phyloP scores from a whole-genome alignment of 2,113 vertebrate genomes.

The Mastomys coucha region DNA sequence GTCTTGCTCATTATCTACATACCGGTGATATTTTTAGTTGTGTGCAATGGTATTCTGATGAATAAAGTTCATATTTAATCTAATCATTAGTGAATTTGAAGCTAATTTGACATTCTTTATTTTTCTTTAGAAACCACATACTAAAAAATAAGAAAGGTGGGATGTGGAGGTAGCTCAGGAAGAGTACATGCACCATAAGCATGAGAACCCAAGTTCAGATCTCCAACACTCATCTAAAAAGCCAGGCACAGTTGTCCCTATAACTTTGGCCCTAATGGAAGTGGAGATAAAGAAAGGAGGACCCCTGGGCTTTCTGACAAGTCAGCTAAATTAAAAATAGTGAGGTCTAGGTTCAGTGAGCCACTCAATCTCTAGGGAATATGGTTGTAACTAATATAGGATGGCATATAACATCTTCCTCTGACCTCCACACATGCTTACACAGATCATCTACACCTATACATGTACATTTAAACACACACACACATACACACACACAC shows the following conservation, averaged over 20 bases:
- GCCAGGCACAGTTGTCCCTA: too few species aligned
- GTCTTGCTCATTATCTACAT: neutral
- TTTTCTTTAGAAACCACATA: constrained; percentile 45
- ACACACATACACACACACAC: neutral
- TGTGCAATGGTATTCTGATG: neutral
- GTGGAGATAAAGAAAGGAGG: neutral
- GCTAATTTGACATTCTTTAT: constrained; percentile 4
- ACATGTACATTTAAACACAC: neutral
- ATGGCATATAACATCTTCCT: neutral
- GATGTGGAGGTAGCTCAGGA: neutral
- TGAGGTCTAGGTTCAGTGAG: neutral
- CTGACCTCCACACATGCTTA: neutral
- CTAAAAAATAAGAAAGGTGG: neutral
- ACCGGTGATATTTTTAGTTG: neutral
- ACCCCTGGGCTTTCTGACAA: neutral
- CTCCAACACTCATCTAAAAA: neutral
- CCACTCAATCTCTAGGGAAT: neutral
- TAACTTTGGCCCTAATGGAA: neutral
- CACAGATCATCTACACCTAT: neutral
- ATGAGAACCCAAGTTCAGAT: neutral
- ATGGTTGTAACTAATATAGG: neutral
- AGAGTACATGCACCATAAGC: neutral
- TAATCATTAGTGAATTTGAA: constrained; percentile 22
- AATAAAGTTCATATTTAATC: constrained; percentile 32
- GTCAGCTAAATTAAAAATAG: neutral